Percentiles rank a stretch among this genome's conserved stretches.
phyloP scores from a whole-genome alignment of 2,888 invertebrate genomes.

The Andrena fulva region DNA sequence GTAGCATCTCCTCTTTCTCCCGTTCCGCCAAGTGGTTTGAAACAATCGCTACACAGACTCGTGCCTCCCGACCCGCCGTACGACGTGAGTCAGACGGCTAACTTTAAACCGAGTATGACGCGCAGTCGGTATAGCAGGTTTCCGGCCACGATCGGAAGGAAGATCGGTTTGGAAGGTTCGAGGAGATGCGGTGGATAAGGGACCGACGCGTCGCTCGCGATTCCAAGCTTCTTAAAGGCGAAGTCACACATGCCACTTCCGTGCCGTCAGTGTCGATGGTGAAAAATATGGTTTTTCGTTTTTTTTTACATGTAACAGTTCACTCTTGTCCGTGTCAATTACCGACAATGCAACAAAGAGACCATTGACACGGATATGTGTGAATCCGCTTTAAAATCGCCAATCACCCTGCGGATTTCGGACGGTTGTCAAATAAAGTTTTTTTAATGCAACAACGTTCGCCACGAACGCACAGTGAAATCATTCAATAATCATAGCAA shows the following conservation, averaged over 20 bases:
- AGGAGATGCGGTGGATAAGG: slow-evolving; percentile 69
- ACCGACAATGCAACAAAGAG: no score
- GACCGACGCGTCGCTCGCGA: slow-evolving; percentile 24
- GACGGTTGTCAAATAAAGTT: no score
- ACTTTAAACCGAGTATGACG: slow-evolving; percentile 29
- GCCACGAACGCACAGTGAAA: no score
- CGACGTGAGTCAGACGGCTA: not conserved
- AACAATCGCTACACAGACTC: slow-evolving; percentile 8
- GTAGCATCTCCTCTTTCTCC: slow-evolving; percentile 2
- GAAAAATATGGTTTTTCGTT: no score
- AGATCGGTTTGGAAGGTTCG: slow-evolving; percentile 61
- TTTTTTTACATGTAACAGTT: no score
- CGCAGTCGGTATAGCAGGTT: slow-evolving; percentile 78
- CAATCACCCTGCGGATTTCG: no score
- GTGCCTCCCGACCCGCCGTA: not conserved
- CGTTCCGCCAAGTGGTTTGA: not conserved
- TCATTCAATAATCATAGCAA: not conserved
- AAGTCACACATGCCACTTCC: no score
- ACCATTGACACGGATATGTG: no score
- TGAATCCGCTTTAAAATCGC: no score
- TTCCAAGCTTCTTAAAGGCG: not conserved
- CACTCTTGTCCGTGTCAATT: no score
- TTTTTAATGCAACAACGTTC: no score
- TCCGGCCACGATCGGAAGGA: slow-evolving; percentile 66
- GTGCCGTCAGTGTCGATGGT: no score